Evolutionary conservation across 1,140 invertebrate genomes (phyloP).

Genomic region (Drosophila albomicans): DNA sequence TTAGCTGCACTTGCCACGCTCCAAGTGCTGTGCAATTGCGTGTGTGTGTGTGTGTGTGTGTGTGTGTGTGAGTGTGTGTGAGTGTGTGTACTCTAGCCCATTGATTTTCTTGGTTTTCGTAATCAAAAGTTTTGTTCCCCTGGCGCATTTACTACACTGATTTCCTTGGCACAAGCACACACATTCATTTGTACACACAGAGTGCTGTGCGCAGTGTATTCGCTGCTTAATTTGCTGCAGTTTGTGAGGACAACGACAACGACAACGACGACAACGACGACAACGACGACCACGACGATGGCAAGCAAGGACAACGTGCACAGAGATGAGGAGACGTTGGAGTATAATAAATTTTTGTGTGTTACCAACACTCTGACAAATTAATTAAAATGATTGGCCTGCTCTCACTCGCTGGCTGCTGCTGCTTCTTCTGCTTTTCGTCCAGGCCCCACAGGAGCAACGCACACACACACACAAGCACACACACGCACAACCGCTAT

Average conservation of each 20-base stretch:
- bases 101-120: slow-evolving; percentile 81
- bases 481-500: slow-evolving; percentile 28
- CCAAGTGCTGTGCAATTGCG: not conserved
- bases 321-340: slow-evolving; percentile 56
- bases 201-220: slow-evolving; percentile 3
- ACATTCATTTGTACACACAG: slow-evolving; percentile 1
- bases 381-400: slow-evolving; percentile 85
- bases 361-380: slow-evolving; percentile 84
- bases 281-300: slow-evolving; percentile 6
- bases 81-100: slow-evolving; percentile 33
- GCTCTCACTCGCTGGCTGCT: slow-evolving; percentile 48
- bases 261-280: slow-evolving; percentile 1
- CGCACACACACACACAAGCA: not conserved
- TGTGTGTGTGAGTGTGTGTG: slow-evolving; percentile 9
- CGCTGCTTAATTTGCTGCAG: slow-evolving; percentile 75
- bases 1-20: slow-evolving; percentile 29
- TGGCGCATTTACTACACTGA: slow-evolving; percentile 76
- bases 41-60: not conserved
- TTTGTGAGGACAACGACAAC: slow-evolving; percentile 37
- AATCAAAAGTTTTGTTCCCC: slow-evolving; percentile 80
- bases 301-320: slow-evolving; percentile 8
- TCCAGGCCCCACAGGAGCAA: slow-evolving; percentile 34
- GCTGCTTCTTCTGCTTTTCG: not conserved
- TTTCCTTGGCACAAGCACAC: slow-evolving; percentile 56
- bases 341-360: slow-evolving; percentile 84